These are phyloP conservation scores for Cryptus viduatorius DNA, from an alignment of 2,888 invertebrate species.

Conservation along the genomic window DNA sequence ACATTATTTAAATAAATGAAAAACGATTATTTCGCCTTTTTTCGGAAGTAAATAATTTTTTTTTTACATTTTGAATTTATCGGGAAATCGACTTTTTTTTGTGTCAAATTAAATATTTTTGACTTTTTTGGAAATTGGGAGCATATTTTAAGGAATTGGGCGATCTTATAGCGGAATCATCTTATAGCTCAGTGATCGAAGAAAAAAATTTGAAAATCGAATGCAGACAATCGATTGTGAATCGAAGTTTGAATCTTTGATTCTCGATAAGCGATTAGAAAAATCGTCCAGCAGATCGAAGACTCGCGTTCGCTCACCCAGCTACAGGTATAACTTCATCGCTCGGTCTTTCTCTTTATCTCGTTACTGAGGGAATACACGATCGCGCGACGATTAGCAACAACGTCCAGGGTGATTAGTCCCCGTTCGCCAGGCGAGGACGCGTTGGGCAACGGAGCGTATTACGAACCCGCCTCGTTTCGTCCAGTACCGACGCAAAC, in stretches of 20 bases:
- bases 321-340: background rate
- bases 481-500: constrained; percentile 10
- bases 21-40: too few relatives aligned
- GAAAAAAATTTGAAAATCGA: too few relatives aligned
- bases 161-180: too few relatives aligned
- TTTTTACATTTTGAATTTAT: too few relatives aligned
- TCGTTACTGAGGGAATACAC: constrained; percentile 46
- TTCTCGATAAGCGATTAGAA: background rate
- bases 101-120: too few relatives aligned
- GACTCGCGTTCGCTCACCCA: background rate
- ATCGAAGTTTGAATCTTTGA: background rate
- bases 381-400: constrained; percentile 70
- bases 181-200: too few relatives aligned
- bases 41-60: too few relatives aligned
- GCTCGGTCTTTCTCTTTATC: constrained; percentile 20
- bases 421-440: constrained; percentile 68
- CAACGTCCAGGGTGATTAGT: constrained; percentile 74
- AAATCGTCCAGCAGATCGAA: background rate
- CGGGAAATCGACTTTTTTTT: too few relatives aligned
- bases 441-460: constrained; percentile 68
- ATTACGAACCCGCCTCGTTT: constrained; percentile 39
- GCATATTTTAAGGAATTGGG: too few relatives aligned
- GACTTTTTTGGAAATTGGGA: too few relatives aligned
- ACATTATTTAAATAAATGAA: too few relatives aligned
- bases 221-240: too few relatives aligned